These are phyloP conservation scores for Brachypalpus laphriformis DNA, from an alignment of 2,888 invertebrate species.

Conservation along the genomic window DNA sequence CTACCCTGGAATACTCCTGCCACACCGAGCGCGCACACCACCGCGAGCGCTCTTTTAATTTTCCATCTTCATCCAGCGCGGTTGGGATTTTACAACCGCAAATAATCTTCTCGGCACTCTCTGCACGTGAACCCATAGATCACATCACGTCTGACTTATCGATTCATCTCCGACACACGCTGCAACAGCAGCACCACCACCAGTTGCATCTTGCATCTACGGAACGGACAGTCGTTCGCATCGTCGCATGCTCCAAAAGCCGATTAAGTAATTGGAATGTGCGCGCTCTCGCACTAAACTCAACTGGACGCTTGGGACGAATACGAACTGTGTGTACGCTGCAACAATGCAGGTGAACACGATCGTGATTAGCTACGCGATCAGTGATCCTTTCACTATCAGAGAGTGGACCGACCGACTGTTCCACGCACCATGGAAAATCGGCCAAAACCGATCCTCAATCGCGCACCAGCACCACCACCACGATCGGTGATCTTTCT, in stretches of 20 bases:
- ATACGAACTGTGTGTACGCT: conserved; percentile 18
- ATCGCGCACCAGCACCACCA: conserved; percentile 9
- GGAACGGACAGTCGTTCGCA: conserved; percentile 20
- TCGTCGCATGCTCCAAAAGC: conserved; percentile 56
- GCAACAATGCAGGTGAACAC: conserved; percentile 73
- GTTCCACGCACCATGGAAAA: conserved; percentile 56
- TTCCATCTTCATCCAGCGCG: conserved; percentile 45
- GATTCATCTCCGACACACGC: conserved; percentile 72
- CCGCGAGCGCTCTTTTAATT: conserved; percentile 57
- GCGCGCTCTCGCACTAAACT: conserved; percentile 52
- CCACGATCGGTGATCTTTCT: conserved; percentile 25
- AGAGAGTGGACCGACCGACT: background rate
- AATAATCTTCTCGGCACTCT: conserved; percentile 62
- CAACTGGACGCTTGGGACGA: conserved; percentile 1
- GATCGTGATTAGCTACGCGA: conserved; percentile 73
- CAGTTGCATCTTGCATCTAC: conserved; percentile 35
- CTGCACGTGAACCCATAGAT: conserved; percentile 73
- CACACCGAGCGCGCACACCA: background rate
- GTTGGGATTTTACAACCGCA: conserved; percentile 65
- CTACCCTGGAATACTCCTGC: conserved; percentile 6
- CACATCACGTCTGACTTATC: conserved; percentile 73
- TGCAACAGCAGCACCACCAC: conserved; percentile 45
- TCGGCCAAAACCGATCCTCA: conserved; percentile 25
- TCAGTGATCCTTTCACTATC: conserved; percentile 71
- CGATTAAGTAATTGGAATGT: conserved; percentile 74